Evolutionary conservation across 1,140 invertebrate genomes (phyloP).

Genomic region (Drosophila dunni): DNA sequence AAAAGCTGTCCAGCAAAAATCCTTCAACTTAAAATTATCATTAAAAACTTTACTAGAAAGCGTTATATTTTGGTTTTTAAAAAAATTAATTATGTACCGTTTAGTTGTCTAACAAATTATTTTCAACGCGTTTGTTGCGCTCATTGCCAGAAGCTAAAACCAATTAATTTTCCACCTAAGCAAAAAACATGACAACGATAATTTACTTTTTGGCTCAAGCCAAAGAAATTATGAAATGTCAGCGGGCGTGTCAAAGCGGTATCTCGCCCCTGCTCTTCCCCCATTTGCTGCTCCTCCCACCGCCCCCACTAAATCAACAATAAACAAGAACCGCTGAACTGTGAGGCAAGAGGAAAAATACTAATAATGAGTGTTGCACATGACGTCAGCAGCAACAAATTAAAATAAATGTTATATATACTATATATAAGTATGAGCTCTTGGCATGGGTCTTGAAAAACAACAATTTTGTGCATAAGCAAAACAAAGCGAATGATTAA

Average conservation of each 20-base stretch:
- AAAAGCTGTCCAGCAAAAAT: not conserved
- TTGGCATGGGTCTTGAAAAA: conserved; percentile 36
- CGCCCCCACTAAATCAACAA: not conserved
- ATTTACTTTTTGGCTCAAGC: conserved; percentile 16
- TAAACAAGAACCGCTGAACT: not conserved
- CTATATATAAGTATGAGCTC: conserved; percentile 22
- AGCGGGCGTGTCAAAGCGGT: conserved; percentile 48
- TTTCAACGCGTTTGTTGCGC: conserved; percentile 32
- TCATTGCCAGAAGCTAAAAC: conserved; percentile 56
- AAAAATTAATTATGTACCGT: conserved; percentile 24
- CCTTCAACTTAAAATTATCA: not conserved
- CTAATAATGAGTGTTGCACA: conserved; percentile 33
- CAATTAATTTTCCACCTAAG: conserved; percentile 70
- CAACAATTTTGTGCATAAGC: conserved; percentile 36
- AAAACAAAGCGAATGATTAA: conserved; percentile 53
- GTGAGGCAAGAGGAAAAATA: conserved; percentile 6
- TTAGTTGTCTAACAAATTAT: conserved; percentile 40
- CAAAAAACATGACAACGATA: conserved; percentile 52
- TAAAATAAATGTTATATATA: conserved; percentile 44
- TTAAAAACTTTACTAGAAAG: not conserved
- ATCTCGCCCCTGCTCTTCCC: not conserved
- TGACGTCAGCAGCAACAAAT: conserved; percentile 54
- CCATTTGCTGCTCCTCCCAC: not conserved
- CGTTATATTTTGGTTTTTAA: not conserved
- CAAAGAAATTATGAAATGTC: conserved; percentile 47